Percentiles rank a stretch among this genome's conserved stretches.
Evolutionary conservation across 2,797 vertebrate genomes (phyloP).

Genomic region (Gorsachius magnificus): DNA sequence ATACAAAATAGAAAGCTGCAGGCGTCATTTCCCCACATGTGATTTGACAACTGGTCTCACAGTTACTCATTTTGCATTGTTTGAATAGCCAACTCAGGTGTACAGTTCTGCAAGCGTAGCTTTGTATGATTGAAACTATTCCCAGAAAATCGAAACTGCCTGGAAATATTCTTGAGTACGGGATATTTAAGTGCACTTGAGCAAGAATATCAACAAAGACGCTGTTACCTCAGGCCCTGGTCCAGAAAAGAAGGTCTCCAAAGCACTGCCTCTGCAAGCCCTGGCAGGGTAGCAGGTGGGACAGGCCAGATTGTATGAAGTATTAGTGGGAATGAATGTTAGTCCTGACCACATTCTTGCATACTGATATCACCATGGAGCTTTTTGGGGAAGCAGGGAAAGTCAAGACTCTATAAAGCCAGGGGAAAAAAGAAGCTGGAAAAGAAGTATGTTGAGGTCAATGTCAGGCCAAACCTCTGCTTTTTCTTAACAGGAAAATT

Average conservation of each 20-base stretch:
- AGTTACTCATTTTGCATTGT: neutral
- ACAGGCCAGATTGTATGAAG: neutral
- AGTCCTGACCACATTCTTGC: neutral
- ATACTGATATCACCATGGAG: neutral
- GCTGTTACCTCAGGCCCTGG: neutral
- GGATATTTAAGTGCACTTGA: neutral
- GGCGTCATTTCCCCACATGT: neutral
- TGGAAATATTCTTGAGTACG: neutral
- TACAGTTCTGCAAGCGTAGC: neutral
- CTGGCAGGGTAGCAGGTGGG: neutral
- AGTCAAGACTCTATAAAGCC: neutral
- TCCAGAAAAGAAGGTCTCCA: neutral
- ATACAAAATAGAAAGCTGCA: neutral
- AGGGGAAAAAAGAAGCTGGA: neutral
- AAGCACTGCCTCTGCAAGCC: neutral
- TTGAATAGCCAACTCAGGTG: neutral
- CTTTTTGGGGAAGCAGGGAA: neutral
- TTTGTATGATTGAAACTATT: neutral
- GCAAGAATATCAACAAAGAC: neutral
- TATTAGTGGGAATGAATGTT: neutral
- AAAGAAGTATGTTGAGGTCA: neutral
- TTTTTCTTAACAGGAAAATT: constrained; percentile 75
- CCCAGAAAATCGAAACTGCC: neutral
- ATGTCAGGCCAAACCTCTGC: neutral
- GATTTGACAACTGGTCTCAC: neutral